Percentiles rank a stretch among this genome's conserved stretches.
Evolutionary conservation across 2,113 vertebrate genomes (phyloP).

Genomic region (Gadus chalcogrammus): DNA sequence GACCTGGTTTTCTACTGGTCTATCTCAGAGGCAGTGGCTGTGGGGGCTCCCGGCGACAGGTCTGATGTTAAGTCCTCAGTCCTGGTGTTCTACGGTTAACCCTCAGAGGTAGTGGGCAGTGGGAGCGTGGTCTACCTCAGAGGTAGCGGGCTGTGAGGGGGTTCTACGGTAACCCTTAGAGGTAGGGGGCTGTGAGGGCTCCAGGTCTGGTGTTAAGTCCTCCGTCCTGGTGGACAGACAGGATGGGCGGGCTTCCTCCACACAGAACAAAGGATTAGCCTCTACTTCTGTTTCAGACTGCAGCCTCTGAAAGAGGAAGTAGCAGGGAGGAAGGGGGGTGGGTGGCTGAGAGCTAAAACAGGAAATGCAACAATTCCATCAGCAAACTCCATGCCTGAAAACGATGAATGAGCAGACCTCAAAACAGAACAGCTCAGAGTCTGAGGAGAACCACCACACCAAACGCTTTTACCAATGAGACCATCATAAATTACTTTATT

Average conservation of each 20-base stretch:
- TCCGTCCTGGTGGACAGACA: not conserved
- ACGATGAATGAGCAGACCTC: conserved; percentile 4
- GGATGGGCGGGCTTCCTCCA: not conserved
- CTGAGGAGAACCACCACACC: too few relatives aligned
- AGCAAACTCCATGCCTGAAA: conserved; percentile 29
- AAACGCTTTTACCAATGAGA: too few relatives aligned
- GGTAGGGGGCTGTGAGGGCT: not conserved
- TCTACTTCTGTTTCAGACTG: conserved; percentile 7
- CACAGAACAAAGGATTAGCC: not conserved
- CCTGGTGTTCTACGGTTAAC: not conserved
- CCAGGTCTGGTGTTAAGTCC: not conserved
- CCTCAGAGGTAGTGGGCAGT: not conserved
- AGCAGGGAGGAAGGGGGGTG: conserved; percentile 17
- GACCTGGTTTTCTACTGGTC: too few relatives aligned
- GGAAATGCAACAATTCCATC: conserved; percentile 66
- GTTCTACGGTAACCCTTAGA: too few relatives aligned
- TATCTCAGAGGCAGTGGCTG: not conserved
- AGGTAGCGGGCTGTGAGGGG: not conserved
- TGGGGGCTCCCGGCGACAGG: not conserved
- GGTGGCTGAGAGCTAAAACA: conserved; percentile 32
- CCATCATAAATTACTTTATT: too few relatives aligned
- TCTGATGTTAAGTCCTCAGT: not conserved
- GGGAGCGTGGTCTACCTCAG: not conserved
- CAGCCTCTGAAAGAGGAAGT: conserved; percentile 65
- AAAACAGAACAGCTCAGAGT: too few relatives aligned